Conservation (phyloP, 2,797 vertebrate genomes). For the Thalassophryne amazonica region DNA sequence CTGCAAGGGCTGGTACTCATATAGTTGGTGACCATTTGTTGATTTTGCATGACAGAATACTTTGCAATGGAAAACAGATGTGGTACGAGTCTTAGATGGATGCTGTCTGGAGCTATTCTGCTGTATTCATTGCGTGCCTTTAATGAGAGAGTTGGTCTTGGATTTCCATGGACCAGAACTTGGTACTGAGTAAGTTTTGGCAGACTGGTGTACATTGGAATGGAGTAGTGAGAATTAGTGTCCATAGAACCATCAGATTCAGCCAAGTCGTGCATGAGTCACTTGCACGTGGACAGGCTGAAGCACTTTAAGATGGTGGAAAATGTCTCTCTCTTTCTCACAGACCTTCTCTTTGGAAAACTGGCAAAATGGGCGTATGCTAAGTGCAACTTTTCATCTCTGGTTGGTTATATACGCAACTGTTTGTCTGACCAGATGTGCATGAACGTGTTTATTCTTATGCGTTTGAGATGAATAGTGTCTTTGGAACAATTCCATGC, state of each 20-base stretch:
- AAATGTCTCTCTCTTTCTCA: not conserved
- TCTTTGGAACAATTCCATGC: slow-evolving; percentile 5
- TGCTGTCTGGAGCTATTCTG: slow-evolving; percentile 25
- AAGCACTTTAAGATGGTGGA: slow-evolving; percentile 67
- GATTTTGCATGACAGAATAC: slow-evolving; percentile 3
- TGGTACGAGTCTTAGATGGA: slow-evolving; percentile 6
- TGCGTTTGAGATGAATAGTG: not conserved
- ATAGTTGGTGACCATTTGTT: slow-evolving; percentile 1
- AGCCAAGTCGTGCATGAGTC: slow-evolving; percentile 65
- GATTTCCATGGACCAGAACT: slow-evolving; percentile 38
- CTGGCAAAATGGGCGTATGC: slow-evolving; percentile 4
- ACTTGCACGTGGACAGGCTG: slow-evolving; percentile 46
- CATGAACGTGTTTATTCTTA: not conserved
- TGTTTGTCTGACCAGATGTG: slow-evolving; percentile 6
- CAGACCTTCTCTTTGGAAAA: not conserved
- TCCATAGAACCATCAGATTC: slow-evolving; percentile 56
- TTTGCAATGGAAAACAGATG: slow-evolving; percentile 58
- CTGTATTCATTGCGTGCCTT: slow-evolving; percentile 28
- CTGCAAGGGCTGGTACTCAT: not conserved
- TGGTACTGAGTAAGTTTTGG: slow-evolving; percentile 43
- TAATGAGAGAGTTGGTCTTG: slow-evolving; percentile 53
- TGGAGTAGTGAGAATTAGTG: slow-evolving; percentile 50
- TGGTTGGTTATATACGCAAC: slow-evolving; percentile 35
- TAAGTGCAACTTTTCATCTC: slow-evolving; percentile 1
- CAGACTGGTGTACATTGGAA: slow-evolving; percentile 16